Conservation (phyloP, 1,140 invertebrate species). For the Megalopta genalis region DNA sequence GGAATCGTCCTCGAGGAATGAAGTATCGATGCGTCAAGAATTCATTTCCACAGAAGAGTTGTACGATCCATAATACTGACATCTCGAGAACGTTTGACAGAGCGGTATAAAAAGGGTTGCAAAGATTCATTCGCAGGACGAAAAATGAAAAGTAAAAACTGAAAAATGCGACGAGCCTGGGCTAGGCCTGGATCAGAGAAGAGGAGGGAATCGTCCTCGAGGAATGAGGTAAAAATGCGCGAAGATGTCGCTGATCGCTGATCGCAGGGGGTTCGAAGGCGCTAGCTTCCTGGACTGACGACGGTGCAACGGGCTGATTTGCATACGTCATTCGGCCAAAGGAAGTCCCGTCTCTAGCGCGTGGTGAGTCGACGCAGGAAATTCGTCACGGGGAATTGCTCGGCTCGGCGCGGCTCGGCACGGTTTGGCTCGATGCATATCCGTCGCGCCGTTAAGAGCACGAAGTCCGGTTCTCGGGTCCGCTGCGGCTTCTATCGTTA, state of each 20-base stretch:
- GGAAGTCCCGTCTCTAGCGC: conserved; percentile 42
- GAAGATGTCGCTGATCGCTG: neutral
- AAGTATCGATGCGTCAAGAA: too few species aligned
- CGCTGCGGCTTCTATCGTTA: conserved; percentile 54
- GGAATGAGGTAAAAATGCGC: neutral
- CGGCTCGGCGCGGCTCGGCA: conserved; percentile 23
- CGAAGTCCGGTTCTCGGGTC: conserved; percentile 49
- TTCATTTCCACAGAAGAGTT: too few species aligned
- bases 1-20: neutral
- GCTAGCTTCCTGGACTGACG: conserved; percentile 45
- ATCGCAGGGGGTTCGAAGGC: conserved; percentile 2
- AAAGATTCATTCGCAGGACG: too few species aligned
- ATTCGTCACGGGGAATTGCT: conserved; percentile 67
- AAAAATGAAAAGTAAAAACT: too few species aligned
- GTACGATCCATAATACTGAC: too few species aligned
- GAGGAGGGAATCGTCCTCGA: neutral
- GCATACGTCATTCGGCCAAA: conserved; percentile 60
- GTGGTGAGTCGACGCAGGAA: conserved; percentile 59
- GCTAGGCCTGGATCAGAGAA: neutral
- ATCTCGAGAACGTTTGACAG: too few species aligned
- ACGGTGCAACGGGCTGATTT: conserved; percentile 51
- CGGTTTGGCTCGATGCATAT: conserved; percentile 38
- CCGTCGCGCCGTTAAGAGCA: conserved; percentile 48
- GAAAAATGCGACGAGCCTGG: too few species aligned
- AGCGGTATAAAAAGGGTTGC: too few species aligned